Base-by-base conservation (phyloP, 2,113 vertebrate genomes). In the Gambusia affinis region DNA sequence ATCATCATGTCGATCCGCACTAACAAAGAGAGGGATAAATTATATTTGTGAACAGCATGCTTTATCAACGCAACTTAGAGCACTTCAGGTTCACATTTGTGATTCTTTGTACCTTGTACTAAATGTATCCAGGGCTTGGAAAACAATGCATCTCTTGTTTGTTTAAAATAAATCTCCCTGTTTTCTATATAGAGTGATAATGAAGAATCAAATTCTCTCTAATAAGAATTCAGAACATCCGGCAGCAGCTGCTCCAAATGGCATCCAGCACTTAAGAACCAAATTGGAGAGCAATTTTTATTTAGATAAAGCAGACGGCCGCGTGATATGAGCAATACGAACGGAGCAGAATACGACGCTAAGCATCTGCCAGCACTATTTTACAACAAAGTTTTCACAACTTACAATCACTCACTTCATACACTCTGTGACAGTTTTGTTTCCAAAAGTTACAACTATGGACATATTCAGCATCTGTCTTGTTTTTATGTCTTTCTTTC, bases 191-290 rank as follows among this genome's bases (percentile, higher is more conserved):
- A 54, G 24, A 73, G 8, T 7, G 37, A 60, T 73, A 47, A 81
- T 51, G 85, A 82, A 66, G 60, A 63, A 67, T 61, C 39, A 75
- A 71, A 81, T 78, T 73, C 22, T 69, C 67, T 68, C 44, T 42
- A 24, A n/a, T 12, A 67, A 61, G 71, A 71, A 83, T 31, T 39
- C 74, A 75, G 27, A 73, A 73, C 66, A 47, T 62, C 65, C 24
- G 2, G 37, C 57, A 64, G 72, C 82, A 90, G 83, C 86, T 88
- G 78, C 80, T 84, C 64, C 39, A 81, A 79, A 72, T 80, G 79
- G 80, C 72, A 84, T 72, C 76, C 76, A 73, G 80, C 78, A 87
- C 83, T 88, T 83, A 86, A 19, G 64, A 75, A 76, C 75, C 66
- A 72, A 83, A 87, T 73, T 72, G 70, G 10, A 80, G 62, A 69